Percentiles rank a stretch among this genome's conserved stretches.
Conservation (phyloP, 2,113 vertebrate genomes). For the Irena cyanogastra region DNA sequence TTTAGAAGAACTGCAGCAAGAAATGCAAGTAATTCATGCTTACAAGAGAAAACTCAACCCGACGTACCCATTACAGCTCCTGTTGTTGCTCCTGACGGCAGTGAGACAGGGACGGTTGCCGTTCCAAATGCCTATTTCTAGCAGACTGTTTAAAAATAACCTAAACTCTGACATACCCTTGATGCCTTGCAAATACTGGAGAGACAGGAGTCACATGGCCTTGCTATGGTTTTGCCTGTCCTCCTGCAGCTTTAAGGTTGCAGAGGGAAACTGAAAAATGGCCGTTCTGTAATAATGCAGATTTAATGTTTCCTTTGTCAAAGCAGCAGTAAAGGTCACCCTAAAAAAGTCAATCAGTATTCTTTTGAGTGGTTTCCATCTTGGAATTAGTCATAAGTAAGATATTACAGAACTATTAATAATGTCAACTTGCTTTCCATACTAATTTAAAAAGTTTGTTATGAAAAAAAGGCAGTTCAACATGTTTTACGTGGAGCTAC, state of each 20-base stretch:
- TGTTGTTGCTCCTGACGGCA: background rate
- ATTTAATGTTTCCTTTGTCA: background rate
- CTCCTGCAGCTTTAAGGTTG: background rate
- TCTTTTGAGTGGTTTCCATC: background rate
- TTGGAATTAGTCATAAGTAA: background rate
- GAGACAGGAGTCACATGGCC: background rate
- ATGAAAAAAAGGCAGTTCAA: background rate
- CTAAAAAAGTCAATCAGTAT: background rate
- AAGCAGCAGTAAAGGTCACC: background rate
- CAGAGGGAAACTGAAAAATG: background rate
- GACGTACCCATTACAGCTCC: background rate
- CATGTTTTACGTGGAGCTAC: background rate
- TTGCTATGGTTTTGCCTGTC: background rate
- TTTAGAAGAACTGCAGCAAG: background rate
- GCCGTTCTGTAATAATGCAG: background rate
- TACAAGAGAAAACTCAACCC: background rate
- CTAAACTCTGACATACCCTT: background rate
- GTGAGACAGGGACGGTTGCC: fast-evolving
- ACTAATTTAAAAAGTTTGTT: background rate
- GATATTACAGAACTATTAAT: background rate
- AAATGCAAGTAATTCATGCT: background rate
- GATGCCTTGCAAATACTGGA: background rate
- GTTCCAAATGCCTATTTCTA: constrained; percentile 1
- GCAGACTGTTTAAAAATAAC: constrained; percentile 47
- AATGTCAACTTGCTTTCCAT: background rate